Evolutionary conservation across 1,140 invertebrate genomes (phyloP), one percentile per base, ranked within the genome.

Genomic region (Latrodectus geometricus): DNA sequence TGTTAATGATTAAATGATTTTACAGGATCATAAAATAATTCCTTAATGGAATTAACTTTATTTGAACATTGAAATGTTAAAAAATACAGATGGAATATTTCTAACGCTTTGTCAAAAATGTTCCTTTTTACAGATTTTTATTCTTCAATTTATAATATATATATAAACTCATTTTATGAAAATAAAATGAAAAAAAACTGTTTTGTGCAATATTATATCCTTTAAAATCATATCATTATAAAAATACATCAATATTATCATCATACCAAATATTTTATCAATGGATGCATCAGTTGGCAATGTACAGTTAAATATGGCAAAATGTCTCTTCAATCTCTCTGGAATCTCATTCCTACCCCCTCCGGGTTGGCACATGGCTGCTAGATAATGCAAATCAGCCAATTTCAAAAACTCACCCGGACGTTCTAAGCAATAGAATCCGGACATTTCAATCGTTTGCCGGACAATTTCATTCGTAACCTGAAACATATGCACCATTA

Each of bases 311-410:
- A 98, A 98, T 88, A 98, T 97, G 86, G 95, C 95, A 91, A 99
- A 99, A 90, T 98, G 97, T 21, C 97, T 92, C 92, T 99, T 99
- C 72, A 99, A 92, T 88, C 98, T 94, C 17, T 96, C 95, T 7
- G 98, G 97, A 88, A 99, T 98, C 90, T 99, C 97, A 91, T 99
- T 99, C 89, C 97, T 93, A 69, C 97, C 98, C 56, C 97, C 97
- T 75, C 97, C 97, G 86, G 96, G 96, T 90, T 97, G 96, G 69
- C 96, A 96, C 97, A 99, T 99, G 11, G 97, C 97, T 21, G 95
- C 97, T 86, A 98, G 92, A 92, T 97, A 99, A 89, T 96, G 97
- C 15, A 99, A 94, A 91, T 99, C 97, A 8, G 96, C 93, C 87
- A 99, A 95, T 15, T 94, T 95, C 0, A 94, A 97, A 89, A 99